Conservation (phyloP, 2,888 invertebrate genomes). For the Creontiades dilutus region DNA sequence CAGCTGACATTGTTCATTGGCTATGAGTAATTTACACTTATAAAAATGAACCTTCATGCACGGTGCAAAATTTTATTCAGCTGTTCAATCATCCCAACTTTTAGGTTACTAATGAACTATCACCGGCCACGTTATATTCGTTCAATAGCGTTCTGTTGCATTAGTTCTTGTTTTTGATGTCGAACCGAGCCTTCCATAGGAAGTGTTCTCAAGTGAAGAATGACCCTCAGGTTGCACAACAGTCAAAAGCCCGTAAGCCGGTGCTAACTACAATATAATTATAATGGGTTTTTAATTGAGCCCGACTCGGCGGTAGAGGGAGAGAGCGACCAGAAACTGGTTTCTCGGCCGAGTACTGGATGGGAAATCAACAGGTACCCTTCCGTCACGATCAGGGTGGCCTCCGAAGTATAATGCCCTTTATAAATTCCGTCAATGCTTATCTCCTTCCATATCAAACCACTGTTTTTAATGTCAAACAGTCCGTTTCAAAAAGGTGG, state of each 20-base stretch:
- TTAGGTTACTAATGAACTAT: too few relatives aligned
- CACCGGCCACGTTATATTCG: too few relatives aligned
- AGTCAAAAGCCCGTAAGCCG: conserved; percentile 57
- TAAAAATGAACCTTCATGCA: too few relatives aligned
- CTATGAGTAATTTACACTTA: too few relatives aligned
- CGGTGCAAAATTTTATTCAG: too few relatives aligned
- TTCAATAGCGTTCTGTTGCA: too few relatives aligned
- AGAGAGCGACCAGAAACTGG: conserved; percentile 50
- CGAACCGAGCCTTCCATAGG: neutral
- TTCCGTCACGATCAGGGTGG: conserved; percentile 39
- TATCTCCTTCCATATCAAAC: too few relatives aligned
- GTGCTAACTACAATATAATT: conserved; percentile 70
- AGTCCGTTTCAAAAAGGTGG: too few relatives aligned
- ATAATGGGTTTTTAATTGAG: conserved; percentile 68
- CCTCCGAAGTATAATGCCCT: neutral
- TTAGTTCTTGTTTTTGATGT: neutral
- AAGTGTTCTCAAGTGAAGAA: conserved; percentile 9
- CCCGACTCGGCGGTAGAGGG: neutral
- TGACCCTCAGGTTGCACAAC: conserved; percentile 24
- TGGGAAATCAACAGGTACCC: conserved; percentile 63
- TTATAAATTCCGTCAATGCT: too few relatives aligned
- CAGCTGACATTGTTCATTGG: too few relatives aligned
- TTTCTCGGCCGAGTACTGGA: conserved; percentile 63
- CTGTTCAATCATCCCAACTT: too few relatives aligned
- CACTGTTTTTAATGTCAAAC: too few relatives aligned